Evolutionary conservation across 2,888 invertebrate species (phyloP).

Genomic region (Rotaria sp.): DNA sequence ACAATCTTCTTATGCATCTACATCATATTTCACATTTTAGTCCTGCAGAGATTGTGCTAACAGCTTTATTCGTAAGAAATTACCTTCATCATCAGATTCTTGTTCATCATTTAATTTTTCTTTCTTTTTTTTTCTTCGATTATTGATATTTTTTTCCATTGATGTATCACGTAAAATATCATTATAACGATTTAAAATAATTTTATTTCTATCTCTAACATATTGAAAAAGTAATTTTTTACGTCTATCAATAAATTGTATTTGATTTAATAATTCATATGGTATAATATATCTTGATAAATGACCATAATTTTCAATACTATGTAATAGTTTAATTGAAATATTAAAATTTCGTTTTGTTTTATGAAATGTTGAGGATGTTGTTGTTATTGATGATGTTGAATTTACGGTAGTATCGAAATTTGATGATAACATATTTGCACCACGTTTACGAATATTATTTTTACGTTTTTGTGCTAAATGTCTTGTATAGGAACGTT

Average conservation of each 20-base stretch:
- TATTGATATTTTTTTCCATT: neutral
- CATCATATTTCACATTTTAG: no score
- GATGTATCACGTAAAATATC: neutral
- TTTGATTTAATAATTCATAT: neutral
- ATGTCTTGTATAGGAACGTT: constrained; percentile 19
- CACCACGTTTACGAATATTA: neutral
- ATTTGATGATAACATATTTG: neutral
- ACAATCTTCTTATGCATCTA: no score
- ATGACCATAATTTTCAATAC: constrained; percentile 3
- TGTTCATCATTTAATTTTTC: neutral
- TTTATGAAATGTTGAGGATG: neutral
- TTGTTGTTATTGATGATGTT: neutral
- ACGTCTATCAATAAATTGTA: neutral
- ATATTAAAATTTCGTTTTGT: neutral
- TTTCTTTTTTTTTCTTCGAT: neutral
- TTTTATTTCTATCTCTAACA: neutral
- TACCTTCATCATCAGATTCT: neutral
- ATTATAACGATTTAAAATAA: neutral
- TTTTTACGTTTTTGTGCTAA: constrained; percentile 18
- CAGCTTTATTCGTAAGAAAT: no score
- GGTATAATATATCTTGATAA: constrained; percentile 20
- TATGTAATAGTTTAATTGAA: neutral
- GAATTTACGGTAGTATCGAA: neutral
- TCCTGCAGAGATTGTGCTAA: no score
- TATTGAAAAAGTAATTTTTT: constrained; percentile 13